phyloP scores from a whole-genome alignment of 2,888 invertebrate genomes.

The Hanleya hanleyi region DNA sequence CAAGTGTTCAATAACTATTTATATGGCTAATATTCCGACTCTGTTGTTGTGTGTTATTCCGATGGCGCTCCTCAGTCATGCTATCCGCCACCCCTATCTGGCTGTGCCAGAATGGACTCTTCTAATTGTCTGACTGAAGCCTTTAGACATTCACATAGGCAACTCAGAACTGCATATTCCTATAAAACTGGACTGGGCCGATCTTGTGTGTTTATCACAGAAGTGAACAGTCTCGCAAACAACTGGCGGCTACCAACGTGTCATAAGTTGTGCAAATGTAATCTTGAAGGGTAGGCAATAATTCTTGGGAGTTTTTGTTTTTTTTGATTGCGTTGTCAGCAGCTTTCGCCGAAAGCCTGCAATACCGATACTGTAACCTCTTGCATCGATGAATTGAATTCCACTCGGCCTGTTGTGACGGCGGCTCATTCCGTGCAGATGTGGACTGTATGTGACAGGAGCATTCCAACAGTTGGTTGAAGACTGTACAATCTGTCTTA shows the following conservation, averaged over 20 bases:
- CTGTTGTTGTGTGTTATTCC: not conserved
- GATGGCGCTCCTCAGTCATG: not conserved
- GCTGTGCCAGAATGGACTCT: not conserved
- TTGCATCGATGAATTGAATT: too few species aligned
- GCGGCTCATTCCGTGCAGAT: not conserved
- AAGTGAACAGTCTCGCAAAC: too few species aligned
- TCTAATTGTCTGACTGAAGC: slow-evolving; percentile 3
- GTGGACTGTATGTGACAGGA: not conserved
- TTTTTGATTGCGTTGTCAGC: too few species aligned
- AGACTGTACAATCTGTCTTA: not conserved
- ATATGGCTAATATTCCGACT: not conserved
- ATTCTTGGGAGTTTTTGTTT: not conserved
- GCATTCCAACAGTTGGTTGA: not conserved
- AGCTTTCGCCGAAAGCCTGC: too few species aligned
- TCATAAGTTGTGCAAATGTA: not conserved
- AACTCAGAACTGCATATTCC: slow-evolving; percentile 9
- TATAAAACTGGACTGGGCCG: not conserved
- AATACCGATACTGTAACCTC: too few species aligned
- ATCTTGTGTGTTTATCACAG: not conserved
- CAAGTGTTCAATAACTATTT: not conserved
- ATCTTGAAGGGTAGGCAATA: not conserved
- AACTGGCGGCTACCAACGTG: not conserved
- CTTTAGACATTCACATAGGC: slow-evolving; percentile 6
- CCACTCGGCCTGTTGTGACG: too few species aligned
- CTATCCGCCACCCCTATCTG: not conserved